A percentile compares a stretch with the other conserved stretches of the same genome.
Evolutionary conservation across 1,140 invertebrate genomes (phyloP).

Genomic region (Drosophila pruinosa): DNA sequence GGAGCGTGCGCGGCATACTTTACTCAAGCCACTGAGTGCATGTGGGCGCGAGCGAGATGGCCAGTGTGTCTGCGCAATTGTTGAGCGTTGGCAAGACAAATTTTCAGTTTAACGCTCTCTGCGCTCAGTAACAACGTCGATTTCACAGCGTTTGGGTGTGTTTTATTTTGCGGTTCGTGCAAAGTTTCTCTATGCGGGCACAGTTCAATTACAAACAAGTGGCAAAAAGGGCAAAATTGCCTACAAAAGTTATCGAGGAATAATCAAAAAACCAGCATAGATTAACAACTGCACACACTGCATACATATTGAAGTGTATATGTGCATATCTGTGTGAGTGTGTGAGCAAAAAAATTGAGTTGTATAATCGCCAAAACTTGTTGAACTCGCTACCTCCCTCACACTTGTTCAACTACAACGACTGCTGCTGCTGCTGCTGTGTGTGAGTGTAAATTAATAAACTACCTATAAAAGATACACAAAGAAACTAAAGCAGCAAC

Average conservation of each 20-base stretch:
- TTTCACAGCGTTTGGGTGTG: slow-evolving; percentile 79
- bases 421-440: background rate
- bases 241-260: slow-evolving; percentile 6
- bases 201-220: slow-evolving; percentile 29
- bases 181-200: slow-evolving; percentile 26
- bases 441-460: slow-evolving; percentile 48
- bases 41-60: slow-evolving; percentile 18
- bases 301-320: background rate
- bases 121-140: slow-evolving; percentile 56
- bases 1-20: slow-evolving; percentile 60
- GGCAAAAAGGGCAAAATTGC: slow-evolving; percentile 14
- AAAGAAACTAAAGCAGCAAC: slow-evolving; percentile 37
- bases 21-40: background rate
- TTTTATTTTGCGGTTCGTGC: slow-evolving; percentile 40
- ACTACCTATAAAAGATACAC: slow-evolving; percentile 38
- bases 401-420: slow-evolving; percentile 1
- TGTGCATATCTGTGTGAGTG: slow-evolving; percentile 36
- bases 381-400: slow-evolving; percentile 38
- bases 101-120: slow-evolving; percentile 39
- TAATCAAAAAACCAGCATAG: slow-evolving; percentile 4
- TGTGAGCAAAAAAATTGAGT: slow-evolving; percentile 57
- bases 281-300: slow-evolving; percentile 19
- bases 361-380: slow-evolving; percentile 74
- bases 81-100: slow-evolving; percentile 33
- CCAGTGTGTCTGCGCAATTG: slow-evolving; percentile 16